Conservation (phyloP, 2,888 invertebrate genomes). For the Caenorhabditis imperialis region DNA sequence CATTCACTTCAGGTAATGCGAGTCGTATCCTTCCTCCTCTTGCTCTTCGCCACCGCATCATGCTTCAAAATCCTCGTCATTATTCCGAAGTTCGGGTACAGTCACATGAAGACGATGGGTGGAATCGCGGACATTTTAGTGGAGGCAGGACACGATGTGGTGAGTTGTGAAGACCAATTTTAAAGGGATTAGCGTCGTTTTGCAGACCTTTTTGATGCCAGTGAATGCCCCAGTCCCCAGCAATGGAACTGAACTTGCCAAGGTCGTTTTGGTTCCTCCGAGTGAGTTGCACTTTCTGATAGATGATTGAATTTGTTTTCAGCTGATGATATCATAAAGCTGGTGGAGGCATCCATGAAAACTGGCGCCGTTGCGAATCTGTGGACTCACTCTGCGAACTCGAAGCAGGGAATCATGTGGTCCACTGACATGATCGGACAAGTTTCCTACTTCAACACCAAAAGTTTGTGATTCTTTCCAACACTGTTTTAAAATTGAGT, state of each 20-base stretch:
- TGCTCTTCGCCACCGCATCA: slow-evolving; percentile 7
- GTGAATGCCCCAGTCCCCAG: slow-evolving; percentile 25
- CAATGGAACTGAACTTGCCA: slow-evolving; percentile 51
- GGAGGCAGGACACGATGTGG: slow-evolving; percentile 59
- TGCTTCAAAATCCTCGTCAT: slow-evolving; percentile 53
- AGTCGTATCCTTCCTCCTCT: slow-evolving; percentile 10
- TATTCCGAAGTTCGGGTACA: slow-evolving; percentile 53
- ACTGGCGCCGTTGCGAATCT: slow-evolving; percentile 43
- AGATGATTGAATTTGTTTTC: slow-evolving; percentile 2
- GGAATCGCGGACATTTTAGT: slow-evolving; percentile 55
- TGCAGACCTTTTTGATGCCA: slow-evolving; percentile 51
- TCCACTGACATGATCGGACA: slow-evolving; percentile 42
- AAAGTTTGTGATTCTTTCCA: slow-evolving; percentile 28
- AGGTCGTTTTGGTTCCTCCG: slow-evolving; percentile 38
- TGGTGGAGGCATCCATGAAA: slow-evolving; percentile 33
- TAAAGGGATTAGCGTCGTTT: slow-evolving; percentile 2
- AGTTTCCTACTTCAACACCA: slow-evolving; percentile 40
- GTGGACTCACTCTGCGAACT: slow-evolving; percentile 53
- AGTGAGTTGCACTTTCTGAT: slow-evolving; percentile 4
- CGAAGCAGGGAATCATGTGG: slow-evolving; percentile 54
- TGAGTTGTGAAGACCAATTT: slow-evolving; percentile 9
- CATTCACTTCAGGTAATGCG: slow-evolving; percentile 37
- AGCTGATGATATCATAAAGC: slow-evolving; percentile 9
- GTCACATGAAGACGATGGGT: slow-evolving; percentile 59
- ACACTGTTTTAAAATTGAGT: background rate